Percentiles rank a stretch among this genome's conserved stretches.
Conservation (phyloP, 2,113 vertebrate genomes). For the Bubalus kerabau region DNA sequence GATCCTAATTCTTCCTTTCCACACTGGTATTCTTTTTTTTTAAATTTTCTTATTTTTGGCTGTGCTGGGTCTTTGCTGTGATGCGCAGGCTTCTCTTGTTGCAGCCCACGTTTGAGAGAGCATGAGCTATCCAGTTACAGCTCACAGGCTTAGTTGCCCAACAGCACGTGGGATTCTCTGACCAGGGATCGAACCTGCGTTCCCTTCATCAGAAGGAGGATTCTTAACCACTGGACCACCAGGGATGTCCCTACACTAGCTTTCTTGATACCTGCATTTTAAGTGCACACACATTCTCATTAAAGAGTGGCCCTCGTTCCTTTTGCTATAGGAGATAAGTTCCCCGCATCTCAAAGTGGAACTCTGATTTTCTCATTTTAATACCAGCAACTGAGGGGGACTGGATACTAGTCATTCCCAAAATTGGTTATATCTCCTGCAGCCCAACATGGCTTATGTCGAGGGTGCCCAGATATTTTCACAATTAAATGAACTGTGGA, state of each 20-base stretch:
- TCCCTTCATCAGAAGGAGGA: background rate
- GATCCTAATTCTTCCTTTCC: background rate
- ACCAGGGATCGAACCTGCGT: background rate
- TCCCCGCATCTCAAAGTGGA: background rate
- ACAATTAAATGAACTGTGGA: background rate
- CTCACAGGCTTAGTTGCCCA: background rate
- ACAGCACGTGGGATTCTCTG: background rate
- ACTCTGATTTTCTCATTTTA: background rate
- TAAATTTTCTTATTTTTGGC: background rate
- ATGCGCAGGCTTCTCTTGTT: accelerated
- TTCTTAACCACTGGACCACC: background rate
- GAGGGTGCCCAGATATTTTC: background rate
- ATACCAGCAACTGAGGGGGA: background rate
- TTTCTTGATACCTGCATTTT: background rate
- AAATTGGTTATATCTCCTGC: background rate
- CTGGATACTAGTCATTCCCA: background rate
- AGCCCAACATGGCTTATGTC: background rate
- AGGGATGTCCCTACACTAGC: background rate
- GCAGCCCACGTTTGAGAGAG: background rate
- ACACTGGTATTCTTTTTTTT: background rate
- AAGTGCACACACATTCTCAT: background rate
- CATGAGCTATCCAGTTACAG: background rate
- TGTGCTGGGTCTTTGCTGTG: background rate
- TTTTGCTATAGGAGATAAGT: background rate
- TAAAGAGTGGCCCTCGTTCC: background rate